Evolutionary conservation across 2,113 vertebrate species (phyloP).

Genomic region (Orcinus orca): DNA sequence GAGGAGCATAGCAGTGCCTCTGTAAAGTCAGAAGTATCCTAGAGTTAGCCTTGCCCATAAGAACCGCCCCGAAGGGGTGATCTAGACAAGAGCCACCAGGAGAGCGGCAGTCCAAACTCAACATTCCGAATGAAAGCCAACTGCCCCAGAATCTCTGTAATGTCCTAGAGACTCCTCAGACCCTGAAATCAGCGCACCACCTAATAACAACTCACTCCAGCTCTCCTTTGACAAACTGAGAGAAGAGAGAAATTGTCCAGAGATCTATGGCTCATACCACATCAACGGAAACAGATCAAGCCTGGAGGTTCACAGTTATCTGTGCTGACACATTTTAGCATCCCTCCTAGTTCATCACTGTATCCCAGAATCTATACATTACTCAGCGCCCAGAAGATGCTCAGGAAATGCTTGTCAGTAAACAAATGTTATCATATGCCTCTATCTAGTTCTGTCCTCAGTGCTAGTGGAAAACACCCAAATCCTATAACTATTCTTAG

Average conservation of each 20-base stretch:
- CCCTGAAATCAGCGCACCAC: background rate
- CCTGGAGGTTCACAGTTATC: background rate
- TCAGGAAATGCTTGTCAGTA: background rate
- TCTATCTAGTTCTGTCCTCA: background rate
- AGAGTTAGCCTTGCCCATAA: background rate
- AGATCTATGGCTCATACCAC: background rate
- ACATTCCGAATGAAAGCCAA: background rate
- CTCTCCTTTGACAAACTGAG: background rate
- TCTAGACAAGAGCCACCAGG: background rate
- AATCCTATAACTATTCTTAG: background rate
- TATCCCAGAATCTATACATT: background rate
- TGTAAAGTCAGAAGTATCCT: background rate
- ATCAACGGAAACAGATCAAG: background rate
- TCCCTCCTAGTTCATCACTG: background rate
- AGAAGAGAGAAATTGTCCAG: background rate
- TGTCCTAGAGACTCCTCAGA: background rate
- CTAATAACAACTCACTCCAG: background rate
- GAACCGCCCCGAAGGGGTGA: background rate
- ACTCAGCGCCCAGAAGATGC: background rate
- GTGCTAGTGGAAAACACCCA: background rate
- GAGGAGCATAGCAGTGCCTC: background rate
- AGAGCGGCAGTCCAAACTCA: background rate
- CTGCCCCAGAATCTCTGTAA: background rate
- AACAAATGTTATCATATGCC: background rate
- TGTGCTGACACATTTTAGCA: background rate